These are phyloP conservation scores for Leptogaster cylindrica DNA, from an alignment of 2,888 invertebrate species.

Conservation along the genomic window DNA sequence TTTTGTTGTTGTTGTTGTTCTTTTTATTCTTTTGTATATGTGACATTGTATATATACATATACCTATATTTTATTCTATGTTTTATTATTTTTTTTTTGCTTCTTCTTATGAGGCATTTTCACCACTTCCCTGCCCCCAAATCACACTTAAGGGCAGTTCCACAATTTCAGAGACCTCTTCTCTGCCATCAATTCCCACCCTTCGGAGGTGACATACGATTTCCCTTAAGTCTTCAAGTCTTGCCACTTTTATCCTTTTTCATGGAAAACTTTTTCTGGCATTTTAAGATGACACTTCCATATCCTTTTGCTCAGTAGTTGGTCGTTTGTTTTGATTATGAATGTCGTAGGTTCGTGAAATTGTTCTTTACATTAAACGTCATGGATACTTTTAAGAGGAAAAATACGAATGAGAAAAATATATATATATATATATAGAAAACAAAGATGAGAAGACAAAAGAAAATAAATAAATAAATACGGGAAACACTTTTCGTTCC, in stretches of 20 bases:
- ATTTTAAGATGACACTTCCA: conserved; percentile 26
- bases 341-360: conserved; percentile 28
- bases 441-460: too few species aligned
- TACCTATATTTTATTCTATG: too few species aligned
- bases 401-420: conserved; percentile 18
- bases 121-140: background rate
- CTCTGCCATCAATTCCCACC: background rate
- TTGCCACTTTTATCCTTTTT: conserved; percentile 35
- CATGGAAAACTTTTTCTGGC: conserved; percentile 32
- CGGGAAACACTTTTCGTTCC: background rate
- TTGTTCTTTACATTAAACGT: conserved; percentile 27
- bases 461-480: too few species aligned
- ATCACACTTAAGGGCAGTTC: background rate
- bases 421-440: too few species aligned
- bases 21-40: too few species aligned
- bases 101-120: background rate
- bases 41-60: too few species aligned
- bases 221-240: conserved; percentile 40
- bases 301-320: conserved; percentile 21
- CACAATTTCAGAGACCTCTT: background rate
- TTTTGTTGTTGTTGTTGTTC: conserved; percentile 25
- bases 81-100: too few species aligned
- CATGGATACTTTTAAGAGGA: conserved; percentile 26
- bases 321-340: conserved; percentile 40
- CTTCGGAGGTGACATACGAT: conserved; percentile 23